A percentile compares a stretch with the other conserved stretches of the same genome.
Evolutionary conservation across 2,797 vertebrate genomes (phyloP).

Genomic region (Dipus sagitta): DNA sequence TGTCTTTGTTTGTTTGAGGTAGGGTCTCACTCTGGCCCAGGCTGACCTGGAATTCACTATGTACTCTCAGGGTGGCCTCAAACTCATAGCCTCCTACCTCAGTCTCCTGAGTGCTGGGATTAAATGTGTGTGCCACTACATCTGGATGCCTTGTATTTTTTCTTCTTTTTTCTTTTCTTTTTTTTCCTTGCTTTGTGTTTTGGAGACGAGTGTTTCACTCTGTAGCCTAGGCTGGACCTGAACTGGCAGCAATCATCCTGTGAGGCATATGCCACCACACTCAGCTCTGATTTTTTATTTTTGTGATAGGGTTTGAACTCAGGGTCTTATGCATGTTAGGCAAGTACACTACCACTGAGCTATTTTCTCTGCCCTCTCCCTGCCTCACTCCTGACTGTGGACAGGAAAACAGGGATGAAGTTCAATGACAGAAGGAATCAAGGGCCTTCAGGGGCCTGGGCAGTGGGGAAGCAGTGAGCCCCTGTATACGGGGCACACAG

Average conservation of each 20-base stretch:
- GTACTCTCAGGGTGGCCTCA: too few relatives aligned
- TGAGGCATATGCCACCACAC: background rate
- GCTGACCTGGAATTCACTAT: too few relatives aligned
- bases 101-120: too few relatives aligned
- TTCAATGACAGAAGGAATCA: too few relatives aligned
- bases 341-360: background rate
- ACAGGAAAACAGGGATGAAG: background rate
- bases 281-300: background rate
- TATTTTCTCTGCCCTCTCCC: background rate
- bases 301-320: background rate
- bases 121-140: too few relatives aligned
- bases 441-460: background rate
- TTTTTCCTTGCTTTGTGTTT: too few relatives aligned
- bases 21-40: too few relatives aligned
- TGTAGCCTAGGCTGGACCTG: background rate
- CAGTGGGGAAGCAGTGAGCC: rapidly evolving
- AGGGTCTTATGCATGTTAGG: background rate
- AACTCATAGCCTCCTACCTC: too few relatives aligned
- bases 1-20: too few relatives aligned
- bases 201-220: background rate
- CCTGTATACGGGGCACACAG: background rate
- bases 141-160: background rate
- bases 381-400: background rate
- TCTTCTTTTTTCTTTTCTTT: too few relatives aligned
- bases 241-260: background rate